phyloP scores from a whole-genome alignment of 2,888 invertebrate genomes.

The Marronus borbonicus region DNA sequence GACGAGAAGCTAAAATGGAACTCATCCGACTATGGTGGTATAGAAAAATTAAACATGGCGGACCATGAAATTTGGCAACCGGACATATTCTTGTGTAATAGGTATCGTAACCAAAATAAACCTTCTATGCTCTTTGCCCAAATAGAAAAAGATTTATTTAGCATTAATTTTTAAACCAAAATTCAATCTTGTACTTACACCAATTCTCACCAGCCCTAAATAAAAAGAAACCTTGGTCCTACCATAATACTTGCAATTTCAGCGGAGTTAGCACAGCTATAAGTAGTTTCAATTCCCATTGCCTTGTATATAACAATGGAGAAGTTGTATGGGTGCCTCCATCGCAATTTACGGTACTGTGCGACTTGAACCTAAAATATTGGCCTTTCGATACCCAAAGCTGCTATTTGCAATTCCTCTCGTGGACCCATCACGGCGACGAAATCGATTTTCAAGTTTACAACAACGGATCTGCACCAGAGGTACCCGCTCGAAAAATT shows the following conservation, averaged over 20 bases:
- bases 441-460: conserved; percentile 72
- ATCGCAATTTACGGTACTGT: conserved; percentile 78
- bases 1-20: conserved; percentile 86
- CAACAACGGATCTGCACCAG: conserved; percentile 58
- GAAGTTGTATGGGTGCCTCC: conserved; percentile 79
- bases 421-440: conserved; percentile 79
- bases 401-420: conserved; percentile 80
- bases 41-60: conserved; percentile 75
- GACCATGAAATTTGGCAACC: conserved; percentile 87
- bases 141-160: too few relatives aligned
- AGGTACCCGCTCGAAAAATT: conserved; percentile 54
- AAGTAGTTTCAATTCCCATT: conserved; percentile 75
- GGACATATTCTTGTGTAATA: conserved; percentile 82
- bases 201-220: too few relatives aligned
- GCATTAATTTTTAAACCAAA: too few relatives aligned
- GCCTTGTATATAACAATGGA: conserved; percentile 72
- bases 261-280: conserved; percentile 76
- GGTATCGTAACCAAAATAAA: conserved; percentile 63
- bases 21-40: conserved; percentile 76
- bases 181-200: too few relatives aligned
- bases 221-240: too few relatives aligned
- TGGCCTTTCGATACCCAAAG: conserved; percentile 86
- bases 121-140: too few relatives aligned
- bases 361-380: conserved; percentile 77
- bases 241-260: conserved; percentile 47